Evolutionary conservation across 1,140 invertebrate species (phyloP).

Genomic region (Diuraphis noxia): DNA sequence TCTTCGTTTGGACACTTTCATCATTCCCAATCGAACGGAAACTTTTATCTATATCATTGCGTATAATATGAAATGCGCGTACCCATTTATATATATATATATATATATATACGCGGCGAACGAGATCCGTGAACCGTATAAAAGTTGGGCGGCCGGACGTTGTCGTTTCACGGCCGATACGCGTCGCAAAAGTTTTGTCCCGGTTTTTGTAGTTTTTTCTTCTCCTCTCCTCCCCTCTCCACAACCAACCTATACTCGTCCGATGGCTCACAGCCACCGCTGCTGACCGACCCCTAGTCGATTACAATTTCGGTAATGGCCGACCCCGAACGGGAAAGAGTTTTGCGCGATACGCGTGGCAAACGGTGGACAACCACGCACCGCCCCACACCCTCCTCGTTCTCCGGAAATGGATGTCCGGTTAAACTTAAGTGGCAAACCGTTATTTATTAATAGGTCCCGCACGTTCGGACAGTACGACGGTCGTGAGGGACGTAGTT

Average conservation of each 20-base stretch:
- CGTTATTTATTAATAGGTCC: conserved; percentile 49
- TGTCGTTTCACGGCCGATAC: conserved; percentile 40
- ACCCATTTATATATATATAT: background rate
- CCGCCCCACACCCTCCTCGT: background rate
- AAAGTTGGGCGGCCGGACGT: conserved; percentile 27
- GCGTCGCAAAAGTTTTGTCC: conserved; percentile 34
- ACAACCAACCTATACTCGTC: background rate
- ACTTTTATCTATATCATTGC: conserved; percentile 49
- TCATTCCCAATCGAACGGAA: conserved; percentile 42
- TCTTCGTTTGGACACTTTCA: conserved; percentile 41
- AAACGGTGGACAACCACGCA: background rate
- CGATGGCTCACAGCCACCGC: background rate
- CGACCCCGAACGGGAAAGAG: background rate
- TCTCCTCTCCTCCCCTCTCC: background rate
- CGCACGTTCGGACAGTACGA: background rate
- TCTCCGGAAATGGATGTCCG: conserved; percentile 18
- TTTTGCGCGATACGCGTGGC: background rate
- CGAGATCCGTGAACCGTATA: conserved; percentile 33
- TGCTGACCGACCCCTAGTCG: background rate
- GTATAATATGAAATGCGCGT: conserved; percentile 5
- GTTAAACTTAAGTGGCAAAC: conserved; percentile 50
- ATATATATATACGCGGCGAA: background rate
- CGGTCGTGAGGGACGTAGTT: background rate
- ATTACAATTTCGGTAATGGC: conserved; percentile 52
- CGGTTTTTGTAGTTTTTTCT: background rate